Evolutionary conservation across 2,797 vertebrate species (phyloP).

Genomic region (Argyrosomus regius): DNA sequence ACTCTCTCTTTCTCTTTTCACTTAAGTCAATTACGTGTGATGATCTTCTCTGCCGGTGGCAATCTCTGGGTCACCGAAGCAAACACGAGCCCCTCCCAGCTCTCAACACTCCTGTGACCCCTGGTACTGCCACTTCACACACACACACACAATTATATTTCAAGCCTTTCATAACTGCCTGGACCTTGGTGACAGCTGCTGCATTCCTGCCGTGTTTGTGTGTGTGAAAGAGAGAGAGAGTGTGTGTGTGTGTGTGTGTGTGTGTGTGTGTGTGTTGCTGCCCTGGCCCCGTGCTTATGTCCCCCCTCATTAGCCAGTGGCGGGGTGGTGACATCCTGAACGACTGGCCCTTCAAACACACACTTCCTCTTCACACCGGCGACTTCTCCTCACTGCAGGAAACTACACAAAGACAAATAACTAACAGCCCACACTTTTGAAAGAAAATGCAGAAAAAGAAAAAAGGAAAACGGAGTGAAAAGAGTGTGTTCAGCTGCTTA

Average conservation of each 20-base stretch:
- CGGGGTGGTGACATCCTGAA: constrained; percentile 88
- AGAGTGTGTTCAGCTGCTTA: not conserved
- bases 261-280: constrained; percentile 28
- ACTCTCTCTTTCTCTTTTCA: constrained; percentile 15
- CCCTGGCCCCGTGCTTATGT: constrained; percentile 69
- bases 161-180: constrained; percentile 59
- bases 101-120: constrained; percentile 50
- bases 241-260: constrained; percentile 33
- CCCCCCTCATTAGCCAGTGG: constrained; percentile 83
- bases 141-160: constrained; percentile 38
- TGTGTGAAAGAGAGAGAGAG: constrained; percentile 6
- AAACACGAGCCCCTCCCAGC: constrained; percentile 40
- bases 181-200: constrained; percentile 79
- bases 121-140: constrained; percentile 34
- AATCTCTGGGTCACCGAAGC: constrained; percentile 42
- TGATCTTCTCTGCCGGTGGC: constrained; percentile 49
- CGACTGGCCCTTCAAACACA: constrained; percentile 84
- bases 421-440: constrained; percentile 37
- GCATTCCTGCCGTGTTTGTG: constrained; percentile 70
- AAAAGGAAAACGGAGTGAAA: constrained; percentile 10
- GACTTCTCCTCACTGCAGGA: constrained; percentile 78
- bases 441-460: constrained; percentile 41
- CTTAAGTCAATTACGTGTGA: constrained; percentile 51
- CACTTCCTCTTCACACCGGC: constrained; percentile 81
- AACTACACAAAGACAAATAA: constrained; percentile 76